Conservation (phyloP, 2,113 vertebrate genomes). For the Probosciger aterrimus region DNA sequence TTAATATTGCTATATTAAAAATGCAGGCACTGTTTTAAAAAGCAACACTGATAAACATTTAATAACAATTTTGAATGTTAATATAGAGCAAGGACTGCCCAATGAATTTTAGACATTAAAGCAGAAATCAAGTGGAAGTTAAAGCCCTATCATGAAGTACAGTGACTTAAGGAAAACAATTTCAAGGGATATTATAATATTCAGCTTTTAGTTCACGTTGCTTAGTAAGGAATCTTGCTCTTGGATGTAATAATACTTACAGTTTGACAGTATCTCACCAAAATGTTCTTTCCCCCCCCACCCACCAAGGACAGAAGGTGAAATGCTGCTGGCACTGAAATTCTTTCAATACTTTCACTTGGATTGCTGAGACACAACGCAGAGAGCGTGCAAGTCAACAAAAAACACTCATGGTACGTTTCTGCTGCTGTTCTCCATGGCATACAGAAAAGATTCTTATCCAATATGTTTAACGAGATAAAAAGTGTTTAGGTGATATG, state of each 20-base stretch:
- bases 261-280: background rate
- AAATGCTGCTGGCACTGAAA: background rate
- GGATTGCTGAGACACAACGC: background rate
- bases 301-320: background rate
- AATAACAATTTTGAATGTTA: background rate
- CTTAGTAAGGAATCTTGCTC: background rate
- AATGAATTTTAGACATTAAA: background rate
- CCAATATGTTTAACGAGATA: background rate
- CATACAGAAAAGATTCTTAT: accelerated
- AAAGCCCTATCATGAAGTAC: background rate
- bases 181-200: background rate
- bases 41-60: background rate
- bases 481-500: background rate
- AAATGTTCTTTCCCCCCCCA: accelerated
- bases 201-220: background rate
- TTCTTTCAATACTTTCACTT: background rate
- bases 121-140: background rate
- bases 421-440: background rate
- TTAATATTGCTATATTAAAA: background rate
- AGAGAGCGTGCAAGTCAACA: background rate
- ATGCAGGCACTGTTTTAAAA: background rate
- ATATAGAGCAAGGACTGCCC: background rate
- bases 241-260: background rate
- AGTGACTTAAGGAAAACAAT: background rate
- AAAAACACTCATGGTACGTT: background rate